Percentiles rank a stretch among this genome's conserved stretches.
phyloP scores from a whole-genome alignment of 2,113 vertebrate genomes.

The Rhineura floridana region DNA sequence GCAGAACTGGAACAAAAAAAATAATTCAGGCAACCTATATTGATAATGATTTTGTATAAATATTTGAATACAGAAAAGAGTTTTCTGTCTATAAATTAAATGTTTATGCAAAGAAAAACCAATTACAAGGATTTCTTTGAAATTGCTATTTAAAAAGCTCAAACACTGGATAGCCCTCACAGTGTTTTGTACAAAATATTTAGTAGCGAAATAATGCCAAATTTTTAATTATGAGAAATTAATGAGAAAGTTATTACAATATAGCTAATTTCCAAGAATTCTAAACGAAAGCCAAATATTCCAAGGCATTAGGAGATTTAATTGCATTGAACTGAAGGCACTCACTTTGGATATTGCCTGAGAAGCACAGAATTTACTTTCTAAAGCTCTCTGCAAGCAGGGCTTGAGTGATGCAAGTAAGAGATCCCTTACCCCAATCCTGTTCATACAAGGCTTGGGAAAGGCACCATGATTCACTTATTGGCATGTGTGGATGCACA shows the following conservation, averaged over 20 bases:
- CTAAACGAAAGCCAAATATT: background rate
- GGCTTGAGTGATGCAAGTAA: constrained; percentile 67
- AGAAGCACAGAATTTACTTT: constrained; percentile 80
- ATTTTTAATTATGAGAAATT: constrained; percentile 36
- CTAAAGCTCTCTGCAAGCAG: constrained; percentile 69
- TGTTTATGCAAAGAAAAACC: background rate
- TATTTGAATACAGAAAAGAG: constrained; percentile 14
- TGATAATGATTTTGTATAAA: background rate
- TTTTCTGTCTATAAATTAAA: background rate
- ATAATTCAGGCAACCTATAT: background rate
- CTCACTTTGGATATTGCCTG: constrained; percentile 69
- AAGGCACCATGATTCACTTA: constrained; percentile 85
- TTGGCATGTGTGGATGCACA: constrained; percentile 82
- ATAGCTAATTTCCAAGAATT: background rate
- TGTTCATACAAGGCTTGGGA: constrained; percentile 88
- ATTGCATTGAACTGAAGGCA: constrained; percentile 8
- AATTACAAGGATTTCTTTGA: background rate
- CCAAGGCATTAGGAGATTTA: background rate
- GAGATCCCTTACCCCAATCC: constrained; percentile 83
- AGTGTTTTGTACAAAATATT: background rate
- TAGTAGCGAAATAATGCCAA: background rate
- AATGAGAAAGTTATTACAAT: background rate
- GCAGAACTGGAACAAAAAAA: background rate
- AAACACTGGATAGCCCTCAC: background rate
- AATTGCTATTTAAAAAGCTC: background rate